Evolutionary conservation across 1,140 invertebrate species (phyloP).

Genomic region (Drosophila chauvacae): DNA sequence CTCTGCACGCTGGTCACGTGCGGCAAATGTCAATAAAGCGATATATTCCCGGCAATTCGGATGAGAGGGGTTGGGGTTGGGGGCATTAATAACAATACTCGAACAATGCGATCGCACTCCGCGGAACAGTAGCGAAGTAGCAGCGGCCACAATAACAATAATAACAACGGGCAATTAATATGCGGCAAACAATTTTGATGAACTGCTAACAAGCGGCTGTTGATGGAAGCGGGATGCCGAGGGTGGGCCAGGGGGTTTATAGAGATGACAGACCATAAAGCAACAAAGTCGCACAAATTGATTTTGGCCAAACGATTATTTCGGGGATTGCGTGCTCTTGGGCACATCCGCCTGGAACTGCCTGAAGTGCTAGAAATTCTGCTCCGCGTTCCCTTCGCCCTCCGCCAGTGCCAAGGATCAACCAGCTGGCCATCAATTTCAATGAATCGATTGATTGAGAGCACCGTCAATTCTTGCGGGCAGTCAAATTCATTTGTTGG

Average conservation of each 20-base stretch:
- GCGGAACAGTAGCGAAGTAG: constrained; percentile 36
- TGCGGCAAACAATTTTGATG: constrained; percentile 76
- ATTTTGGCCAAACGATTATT: constrained; percentile 76
- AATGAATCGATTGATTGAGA: constrained; percentile 73
- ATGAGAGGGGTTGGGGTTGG: constrained; percentile 6
- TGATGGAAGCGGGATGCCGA: constrained; percentile 18
- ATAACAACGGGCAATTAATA: constrained; percentile 65
- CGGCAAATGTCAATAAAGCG: constrained; percentile 74
- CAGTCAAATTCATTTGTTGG: constrained; percentile 52
- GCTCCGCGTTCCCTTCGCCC: not conserved
- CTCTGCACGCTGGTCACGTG: constrained; percentile 70
- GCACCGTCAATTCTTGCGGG: constrained; percentile 47
- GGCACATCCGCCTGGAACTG: constrained; percentile 46
- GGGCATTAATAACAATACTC: constrained; percentile 65
- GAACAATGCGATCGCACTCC: constrained; percentile 61
- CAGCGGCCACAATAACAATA: constrained; percentile 12
- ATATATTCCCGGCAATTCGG: constrained; percentile 38
- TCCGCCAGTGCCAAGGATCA: constrained; percentile 18
- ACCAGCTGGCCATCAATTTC: constrained; percentile 60
- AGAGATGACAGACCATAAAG: constrained; percentile 49
- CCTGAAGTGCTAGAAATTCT: not conserved
- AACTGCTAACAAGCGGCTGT: constrained; percentile 66
- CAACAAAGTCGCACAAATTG: constrained; percentile 73
- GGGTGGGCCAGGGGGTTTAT: not conserved
- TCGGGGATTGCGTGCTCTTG: constrained; percentile 49